These are phyloP conservation scores for Mormyrops attenuatus DNA, from an alignment of 2,797 vertebrate genomes.

Conservation along the genomic window DNA sequence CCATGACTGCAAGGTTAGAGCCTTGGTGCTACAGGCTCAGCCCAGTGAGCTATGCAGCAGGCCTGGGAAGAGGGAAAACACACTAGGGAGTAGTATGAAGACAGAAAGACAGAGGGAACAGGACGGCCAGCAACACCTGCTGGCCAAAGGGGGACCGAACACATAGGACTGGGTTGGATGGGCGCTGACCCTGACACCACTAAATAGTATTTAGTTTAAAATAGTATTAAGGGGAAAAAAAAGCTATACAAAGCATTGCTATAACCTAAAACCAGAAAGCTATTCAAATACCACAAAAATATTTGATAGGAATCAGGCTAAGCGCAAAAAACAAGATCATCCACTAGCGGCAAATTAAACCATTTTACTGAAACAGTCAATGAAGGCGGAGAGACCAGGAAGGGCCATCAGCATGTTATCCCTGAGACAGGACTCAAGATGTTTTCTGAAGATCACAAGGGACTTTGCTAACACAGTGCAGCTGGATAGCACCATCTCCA, in stretches of 20 bases:
- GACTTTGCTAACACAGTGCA: not conserved
- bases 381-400: not conserved
- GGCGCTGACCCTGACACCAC: not conserved
- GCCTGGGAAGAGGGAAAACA: not conserved
- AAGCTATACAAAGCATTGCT: not conserved
- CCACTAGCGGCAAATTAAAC: not conserved
- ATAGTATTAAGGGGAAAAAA: not conserved
- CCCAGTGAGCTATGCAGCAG: not conserved
- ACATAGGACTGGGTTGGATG: not conserved
- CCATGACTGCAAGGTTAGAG: not conserved
- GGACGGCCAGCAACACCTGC: not conserved
- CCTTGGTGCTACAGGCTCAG: not conserved
- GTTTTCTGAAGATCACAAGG: not conserved
- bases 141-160: not conserved
- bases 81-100: not conserved
- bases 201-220: not conserved
- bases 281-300: not conserved
- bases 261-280: not conserved
- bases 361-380: not conserved
- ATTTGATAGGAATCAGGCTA: not conserved
- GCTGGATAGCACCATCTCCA: not conserved
- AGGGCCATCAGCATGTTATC: not conserved
- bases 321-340: not conserved
- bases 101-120: not conserved
- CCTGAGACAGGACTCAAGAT: not conserved